phyloP scores from a whole-genome alignment of 2,888 invertebrate species.

The Agonopterix alstromeriana region DNA sequence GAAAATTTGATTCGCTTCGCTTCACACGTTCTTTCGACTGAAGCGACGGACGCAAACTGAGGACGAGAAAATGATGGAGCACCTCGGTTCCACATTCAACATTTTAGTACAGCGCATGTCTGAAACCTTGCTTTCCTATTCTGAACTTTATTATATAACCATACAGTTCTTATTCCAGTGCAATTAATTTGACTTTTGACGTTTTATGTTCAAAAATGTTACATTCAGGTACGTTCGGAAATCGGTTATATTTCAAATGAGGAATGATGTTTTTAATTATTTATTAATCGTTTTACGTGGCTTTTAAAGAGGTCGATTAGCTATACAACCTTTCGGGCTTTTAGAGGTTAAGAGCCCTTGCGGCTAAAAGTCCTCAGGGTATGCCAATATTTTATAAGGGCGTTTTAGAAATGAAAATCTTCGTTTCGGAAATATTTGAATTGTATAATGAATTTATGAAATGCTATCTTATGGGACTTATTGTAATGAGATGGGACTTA shows the following conservation, averaged over 20 bases:
- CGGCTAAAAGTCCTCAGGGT: background rate
- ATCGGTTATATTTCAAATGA: conserved; percentile 30
- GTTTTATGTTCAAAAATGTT: conserved; percentile 29
- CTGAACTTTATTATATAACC: background rate
- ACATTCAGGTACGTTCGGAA: conserved; percentile 31
- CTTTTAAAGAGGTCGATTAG: conserved; percentile 7
- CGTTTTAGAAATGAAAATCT: too few species aligned
- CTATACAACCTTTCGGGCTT: background rate
- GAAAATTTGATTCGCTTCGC: conserved; percentile 9
- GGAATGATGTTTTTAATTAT: conserved; percentile 35
- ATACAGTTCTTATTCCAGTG: background rate
- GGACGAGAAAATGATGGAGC: conserved; percentile 45
- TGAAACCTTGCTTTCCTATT: conserved; percentile 5
- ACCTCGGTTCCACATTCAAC: conserved; percentile 32
- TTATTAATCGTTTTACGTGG: conserved; percentile 20
- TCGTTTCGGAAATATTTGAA: too few species aligned
- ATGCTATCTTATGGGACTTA: too few species aligned
- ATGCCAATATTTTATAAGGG: too few species aligned
- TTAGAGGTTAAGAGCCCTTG: background rate
- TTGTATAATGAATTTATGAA: too few species aligned
- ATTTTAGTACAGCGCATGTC: conserved; percentile 32
- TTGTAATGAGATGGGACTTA: too few species aligned
- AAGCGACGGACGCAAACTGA: conserved; percentile 35
- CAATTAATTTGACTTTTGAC: background rate
- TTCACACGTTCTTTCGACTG: conserved; percentile 23